phyloP scores from a whole-genome alignment of 2,888 invertebrate species.

The Polymixis flavicincta region DNA sequence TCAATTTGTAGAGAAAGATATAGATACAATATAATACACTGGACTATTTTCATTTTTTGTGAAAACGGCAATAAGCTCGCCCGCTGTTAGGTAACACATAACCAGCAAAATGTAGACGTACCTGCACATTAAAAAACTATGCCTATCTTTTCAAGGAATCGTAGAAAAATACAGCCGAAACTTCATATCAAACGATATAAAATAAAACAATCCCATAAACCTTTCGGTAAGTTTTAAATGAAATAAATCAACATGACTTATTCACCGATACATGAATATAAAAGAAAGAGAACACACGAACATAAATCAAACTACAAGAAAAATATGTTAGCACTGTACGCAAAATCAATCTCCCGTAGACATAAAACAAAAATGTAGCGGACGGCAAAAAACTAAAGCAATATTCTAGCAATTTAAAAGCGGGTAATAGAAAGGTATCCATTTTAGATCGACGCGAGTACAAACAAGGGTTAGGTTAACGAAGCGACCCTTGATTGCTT shows the following conservation, averaged over 20 bases:
- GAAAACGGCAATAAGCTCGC: neutral
- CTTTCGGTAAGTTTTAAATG: neutral
- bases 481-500: slow-evolving; percentile 72
- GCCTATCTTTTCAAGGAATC: neutral
- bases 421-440: slow-evolving; percentile 58
- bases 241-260: neutral
- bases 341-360: slow-evolving; percentile 35
- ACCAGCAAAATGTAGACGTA: neutral
- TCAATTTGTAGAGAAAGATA: neutral
- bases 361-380: slow-evolving; percentile 41
- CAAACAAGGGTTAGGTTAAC: slow-evolving; percentile 56
- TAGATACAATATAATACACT: neutral
- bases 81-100: no score
- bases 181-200: neutral
- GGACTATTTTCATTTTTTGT: neutral
- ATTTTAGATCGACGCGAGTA: slow-evolving; percentile 51
- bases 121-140: neutral
- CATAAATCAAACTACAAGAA: neutral
- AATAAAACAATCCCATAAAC: neutral
- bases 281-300: neutral
- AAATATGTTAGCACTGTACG: slow-evolving; percentile 35
- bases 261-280: neutral
- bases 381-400: slow-evolving; percentile 38
- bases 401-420: slow-evolving; percentile 45
- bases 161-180: neutral